These are phyloP conservation scores for Irena cyanogastra DNA, from an alignment of 2,113 vertebrate genomes.

Conservation along the genomic window DNA sequence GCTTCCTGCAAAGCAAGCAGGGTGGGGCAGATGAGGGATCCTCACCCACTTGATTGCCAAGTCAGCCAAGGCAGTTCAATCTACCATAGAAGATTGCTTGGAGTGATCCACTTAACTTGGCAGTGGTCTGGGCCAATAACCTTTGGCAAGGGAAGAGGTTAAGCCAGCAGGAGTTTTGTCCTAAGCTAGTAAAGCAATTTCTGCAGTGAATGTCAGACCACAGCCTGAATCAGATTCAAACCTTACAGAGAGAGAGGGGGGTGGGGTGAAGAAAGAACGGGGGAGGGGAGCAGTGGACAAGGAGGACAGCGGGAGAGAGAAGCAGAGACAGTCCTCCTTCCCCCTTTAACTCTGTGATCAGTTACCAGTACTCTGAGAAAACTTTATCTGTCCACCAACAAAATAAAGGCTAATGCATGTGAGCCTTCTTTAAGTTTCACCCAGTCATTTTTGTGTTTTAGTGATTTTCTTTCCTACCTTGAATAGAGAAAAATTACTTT, in stretches of 20 bases:
- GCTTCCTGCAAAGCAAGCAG: not conserved
- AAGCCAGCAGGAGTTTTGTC: conserved; percentile 1
- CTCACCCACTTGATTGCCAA: not conserved
- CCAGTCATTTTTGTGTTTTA: conserved; percentile 27
- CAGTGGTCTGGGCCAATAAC: not conserved
- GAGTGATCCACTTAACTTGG: conserved; percentile 10
- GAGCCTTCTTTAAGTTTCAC: not conserved
- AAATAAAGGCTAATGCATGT: conserved; percentile 19
- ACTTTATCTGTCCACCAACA: conserved; percentile 10
- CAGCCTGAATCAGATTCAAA: not conserved
- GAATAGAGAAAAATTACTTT: conserved; percentile 51
- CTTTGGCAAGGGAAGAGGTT: conserved; percentile 13
- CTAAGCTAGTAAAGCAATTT: conserved; percentile 10
- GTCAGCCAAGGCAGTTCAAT: not conserved
- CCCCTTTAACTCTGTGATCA: not conserved
- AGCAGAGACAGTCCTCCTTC: not conserved
- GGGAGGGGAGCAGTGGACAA: not conserved
- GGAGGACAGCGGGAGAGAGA: not conserved
- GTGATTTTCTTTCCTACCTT: conserved; percentile 26
- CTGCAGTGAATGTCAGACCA: not conserved
- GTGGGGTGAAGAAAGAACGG: not conserved
- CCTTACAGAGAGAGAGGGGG: not conserved
- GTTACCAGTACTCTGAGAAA: conserved; percentile 4
- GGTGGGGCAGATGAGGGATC: not conserved
- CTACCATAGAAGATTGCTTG: not conserved